Evolutionary conservation across 2,888 invertebrate genomes (phyloP).

Genomic region (Trichopoda pennipes): DNA sequence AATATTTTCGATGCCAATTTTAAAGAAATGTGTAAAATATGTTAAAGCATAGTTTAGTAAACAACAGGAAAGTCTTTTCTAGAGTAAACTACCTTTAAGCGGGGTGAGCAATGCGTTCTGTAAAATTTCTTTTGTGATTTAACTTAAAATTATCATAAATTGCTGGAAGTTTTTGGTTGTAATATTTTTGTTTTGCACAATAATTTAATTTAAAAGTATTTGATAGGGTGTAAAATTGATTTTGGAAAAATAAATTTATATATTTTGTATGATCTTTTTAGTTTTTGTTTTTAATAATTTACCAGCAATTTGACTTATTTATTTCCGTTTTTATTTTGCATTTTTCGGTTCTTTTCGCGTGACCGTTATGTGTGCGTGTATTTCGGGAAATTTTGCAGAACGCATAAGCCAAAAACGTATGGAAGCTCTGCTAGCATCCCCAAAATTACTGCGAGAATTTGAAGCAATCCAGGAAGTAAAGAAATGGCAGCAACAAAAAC

Average conservation of each 20-base stretch:
- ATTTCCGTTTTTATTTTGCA: constrained; percentile 74
- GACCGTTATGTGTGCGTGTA: constrained; percentile 67
- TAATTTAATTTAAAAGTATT: constrained; percentile 48
- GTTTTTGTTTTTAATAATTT: constrained; percentile 55
- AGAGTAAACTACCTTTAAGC: constrained; percentile 3
- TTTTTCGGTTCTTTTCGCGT: constrained; percentile 70
- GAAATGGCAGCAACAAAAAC: constrained; percentile 60
- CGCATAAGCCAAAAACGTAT: constrained; percentile 79
- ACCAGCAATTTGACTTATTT: constrained; percentile 80
- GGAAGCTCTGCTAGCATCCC: constrained; percentile 75
- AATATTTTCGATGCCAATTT: neutral
- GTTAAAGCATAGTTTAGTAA: neutral
- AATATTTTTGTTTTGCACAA: neutral
- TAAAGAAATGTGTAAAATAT: neutral
- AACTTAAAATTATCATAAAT: constrained; percentile 63
- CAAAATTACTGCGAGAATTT: constrained; percentile 74
- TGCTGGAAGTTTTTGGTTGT: constrained; percentile 70
- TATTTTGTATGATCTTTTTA: constrained; percentile 33
- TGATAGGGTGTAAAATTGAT: constrained; percentile 69
- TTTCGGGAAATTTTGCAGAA: constrained; percentile 77
- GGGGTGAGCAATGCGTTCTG: constrained; percentile 68
- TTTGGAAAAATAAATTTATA: constrained; percentile 55
- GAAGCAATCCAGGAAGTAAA: constrained; percentile 69
- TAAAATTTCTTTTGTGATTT: constrained; percentile 57
- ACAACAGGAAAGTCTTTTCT: constrained; percentile 1